Percentiles rank a stretch among this genome's conserved stretches.
Conservation (phyloP, 1,140 invertebrate genomes). For the Camponotus pennsylvanicus region DNA sequence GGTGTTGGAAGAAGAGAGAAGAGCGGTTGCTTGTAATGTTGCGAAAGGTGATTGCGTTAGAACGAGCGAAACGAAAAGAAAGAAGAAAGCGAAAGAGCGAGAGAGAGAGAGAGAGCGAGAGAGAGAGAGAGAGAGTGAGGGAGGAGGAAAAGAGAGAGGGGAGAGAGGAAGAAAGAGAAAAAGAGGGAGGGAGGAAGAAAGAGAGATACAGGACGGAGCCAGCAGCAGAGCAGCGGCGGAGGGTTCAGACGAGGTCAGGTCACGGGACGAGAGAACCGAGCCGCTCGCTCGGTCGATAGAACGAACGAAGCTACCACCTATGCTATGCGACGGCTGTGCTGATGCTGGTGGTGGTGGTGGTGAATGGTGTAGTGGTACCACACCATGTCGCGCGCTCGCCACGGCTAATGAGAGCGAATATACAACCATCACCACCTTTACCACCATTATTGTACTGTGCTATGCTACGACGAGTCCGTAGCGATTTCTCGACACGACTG, state of each 20-base stretch:
- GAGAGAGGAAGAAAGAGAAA: neutral
- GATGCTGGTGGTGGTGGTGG: neutral
- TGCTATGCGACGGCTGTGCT: constrained; percentile 45
- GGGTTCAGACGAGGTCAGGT: constrained; percentile 86
- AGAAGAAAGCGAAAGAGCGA: neutral
- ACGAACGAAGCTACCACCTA: constrained; percentile 76
- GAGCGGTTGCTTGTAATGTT: constrained; percentile 60
- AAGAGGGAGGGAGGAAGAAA: constrained; percentile 34
- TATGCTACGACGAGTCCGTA: neutral
- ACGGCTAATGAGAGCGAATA: constrained; percentile 62
- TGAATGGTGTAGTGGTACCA: constrained; percentile 6
- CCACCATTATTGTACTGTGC: constrained; percentile 3
- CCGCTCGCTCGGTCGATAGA: constrained; percentile 79
- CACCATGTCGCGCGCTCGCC: constrained; percentile 45
- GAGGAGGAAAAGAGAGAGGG: neutral
- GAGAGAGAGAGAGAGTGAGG: constrained; percentile 31
- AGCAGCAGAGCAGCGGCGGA: constrained; percentile 78
- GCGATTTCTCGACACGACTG: constrained; percentile 34
- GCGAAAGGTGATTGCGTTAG: constrained; percentile 79
- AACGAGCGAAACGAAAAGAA: constrained; percentile 65
- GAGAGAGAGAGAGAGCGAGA: constrained; percentile 35
- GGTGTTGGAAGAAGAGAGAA: constrained; percentile 45
- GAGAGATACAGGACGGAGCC: constrained; percentile 54
- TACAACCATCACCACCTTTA: neutral
- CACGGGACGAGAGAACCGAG: constrained; percentile 80